Conservation (phyloP, 2,797 vertebrate species). For the Poeciliopsis paucimaculata region DNA sequence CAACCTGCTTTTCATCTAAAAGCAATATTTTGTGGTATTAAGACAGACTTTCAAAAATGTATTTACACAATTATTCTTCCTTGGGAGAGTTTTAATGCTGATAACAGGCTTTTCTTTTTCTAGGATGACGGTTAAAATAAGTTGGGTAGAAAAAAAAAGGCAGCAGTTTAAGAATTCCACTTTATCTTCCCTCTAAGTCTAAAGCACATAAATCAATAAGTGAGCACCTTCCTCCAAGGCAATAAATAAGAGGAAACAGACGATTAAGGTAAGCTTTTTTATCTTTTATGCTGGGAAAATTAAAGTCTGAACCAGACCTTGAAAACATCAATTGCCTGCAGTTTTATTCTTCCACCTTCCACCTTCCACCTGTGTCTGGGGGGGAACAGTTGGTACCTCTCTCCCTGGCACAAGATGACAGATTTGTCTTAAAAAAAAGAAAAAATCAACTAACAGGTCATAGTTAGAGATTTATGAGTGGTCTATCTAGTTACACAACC, state of each 20-base stretch:
- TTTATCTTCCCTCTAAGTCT: not conserved
- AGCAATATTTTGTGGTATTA: not conserved
- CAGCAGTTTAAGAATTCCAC: not conserved
- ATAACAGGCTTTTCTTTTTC: conserved; percentile 1
- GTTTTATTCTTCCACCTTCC: conserved; percentile 3
- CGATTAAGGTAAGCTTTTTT: not conserved
- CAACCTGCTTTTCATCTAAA: not conserved
- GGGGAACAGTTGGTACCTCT: conserved; percentile 3
- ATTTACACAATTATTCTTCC: conserved; percentile 1
- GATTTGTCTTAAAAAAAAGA: conserved; percentile 15
- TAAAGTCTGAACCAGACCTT: conserved; percentile 5
- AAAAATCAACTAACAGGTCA: conserved; percentile 9
- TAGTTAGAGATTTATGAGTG: conserved; percentile 18
- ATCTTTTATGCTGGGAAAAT: not conserved
- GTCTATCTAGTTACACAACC: conserved; percentile 7
- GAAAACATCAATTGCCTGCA: not conserved
- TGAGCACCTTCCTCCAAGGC: not conserved
- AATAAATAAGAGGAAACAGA: conserved; percentile 2
- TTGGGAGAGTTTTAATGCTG: not conserved
- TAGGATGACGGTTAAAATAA: not conserved
- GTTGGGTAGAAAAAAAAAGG: not conserved
- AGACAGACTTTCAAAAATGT: not conserved
- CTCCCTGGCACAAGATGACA: conserved; percentile 1
- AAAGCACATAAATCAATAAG: conserved; percentile 9
- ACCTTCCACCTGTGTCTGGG: conserved; percentile 2